These are phyloP conservation scores for Falco columbarius DNA, from an alignment of 2,797 vertebrate species.

Conservation along the genomic window DNA sequence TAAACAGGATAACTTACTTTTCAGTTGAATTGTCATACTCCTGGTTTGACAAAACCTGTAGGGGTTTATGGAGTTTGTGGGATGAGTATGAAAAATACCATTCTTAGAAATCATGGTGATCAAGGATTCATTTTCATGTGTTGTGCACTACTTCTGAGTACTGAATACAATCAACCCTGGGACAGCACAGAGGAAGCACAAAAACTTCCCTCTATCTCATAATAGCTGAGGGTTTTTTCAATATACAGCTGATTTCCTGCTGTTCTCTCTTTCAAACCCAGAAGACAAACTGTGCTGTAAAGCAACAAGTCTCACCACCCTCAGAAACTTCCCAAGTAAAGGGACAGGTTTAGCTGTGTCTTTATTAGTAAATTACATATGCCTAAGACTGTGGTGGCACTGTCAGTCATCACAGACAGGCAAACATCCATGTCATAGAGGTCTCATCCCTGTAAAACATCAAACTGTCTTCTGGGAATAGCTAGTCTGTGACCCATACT, in stretches of 20 bases:
- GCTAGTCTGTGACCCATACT: neutral
- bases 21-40: neutral
- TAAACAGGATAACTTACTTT: neutral
- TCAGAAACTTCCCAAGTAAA: neutral
- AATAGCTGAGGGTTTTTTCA: rapidly evolving
- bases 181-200: neutral
- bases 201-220: neutral
- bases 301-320: neutral
- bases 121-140: neutral
- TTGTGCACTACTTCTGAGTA: neutral
- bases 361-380: neutral
- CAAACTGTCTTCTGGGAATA: neutral
- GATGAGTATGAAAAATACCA: neutral
- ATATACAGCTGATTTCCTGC: neutral
- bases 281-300: neutral
- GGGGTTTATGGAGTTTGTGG: rapidly evolving
- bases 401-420: neutral
- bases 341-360: neutral
- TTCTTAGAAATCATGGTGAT: neutral
- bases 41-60: neutral
- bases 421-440: neutral
- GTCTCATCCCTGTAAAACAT: neutral
- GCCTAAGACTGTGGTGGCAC: neutral
- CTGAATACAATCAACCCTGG: neutral
- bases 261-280: neutral